Conservation (phyloP, 2,797 vertebrate genomes). For the Choloepus didactylus region DNA sequence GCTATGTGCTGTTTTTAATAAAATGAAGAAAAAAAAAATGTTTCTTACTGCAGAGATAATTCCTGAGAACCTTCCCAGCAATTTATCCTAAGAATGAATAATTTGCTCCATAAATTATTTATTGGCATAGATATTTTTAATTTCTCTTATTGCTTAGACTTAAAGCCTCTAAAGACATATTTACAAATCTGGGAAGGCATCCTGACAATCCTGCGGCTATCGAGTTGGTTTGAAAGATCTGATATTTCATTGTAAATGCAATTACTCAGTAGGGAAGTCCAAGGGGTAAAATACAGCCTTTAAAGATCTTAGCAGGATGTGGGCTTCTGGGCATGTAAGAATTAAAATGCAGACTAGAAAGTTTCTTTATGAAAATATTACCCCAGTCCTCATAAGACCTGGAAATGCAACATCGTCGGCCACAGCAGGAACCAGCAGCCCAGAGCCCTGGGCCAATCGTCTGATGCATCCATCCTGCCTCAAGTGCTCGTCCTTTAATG, state of each 20-base stretch:
- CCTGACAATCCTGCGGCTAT: background rate
- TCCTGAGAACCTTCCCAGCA: background rate
- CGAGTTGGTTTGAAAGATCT: background rate
- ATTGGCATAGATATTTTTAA: slow-evolving; percentile 28
- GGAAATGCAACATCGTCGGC: background rate
- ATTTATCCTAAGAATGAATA: slow-evolving; percentile 38
- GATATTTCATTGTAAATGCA: slow-evolving; percentile 1
- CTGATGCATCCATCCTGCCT: background rate
- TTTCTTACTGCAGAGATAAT: background rate
- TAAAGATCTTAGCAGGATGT: background rate
- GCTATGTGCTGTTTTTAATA: slow-evolving; percentile 43
- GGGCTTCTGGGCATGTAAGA: background rate
- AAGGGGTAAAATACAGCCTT: background rate
- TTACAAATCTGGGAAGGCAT: slow-evolving; percentile 33
- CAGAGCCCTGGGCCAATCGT: background rate
- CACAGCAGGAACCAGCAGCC: background rate
- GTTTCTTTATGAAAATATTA: background rate
- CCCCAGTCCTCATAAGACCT: background rate
- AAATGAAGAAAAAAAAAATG: slow-evolving; percentile 32
- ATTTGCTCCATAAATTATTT: slow-evolving; percentile 58
- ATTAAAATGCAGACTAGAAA: background rate
- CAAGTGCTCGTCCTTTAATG: background rate
- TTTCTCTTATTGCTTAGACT: slow-evolving; percentile 14
- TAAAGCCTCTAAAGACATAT: background rate
- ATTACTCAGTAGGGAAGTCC: background rate